Evolutionary conservation across 1,140 invertebrate species (phyloP).

Genomic region (Trichonephila clavipes): DNA sequence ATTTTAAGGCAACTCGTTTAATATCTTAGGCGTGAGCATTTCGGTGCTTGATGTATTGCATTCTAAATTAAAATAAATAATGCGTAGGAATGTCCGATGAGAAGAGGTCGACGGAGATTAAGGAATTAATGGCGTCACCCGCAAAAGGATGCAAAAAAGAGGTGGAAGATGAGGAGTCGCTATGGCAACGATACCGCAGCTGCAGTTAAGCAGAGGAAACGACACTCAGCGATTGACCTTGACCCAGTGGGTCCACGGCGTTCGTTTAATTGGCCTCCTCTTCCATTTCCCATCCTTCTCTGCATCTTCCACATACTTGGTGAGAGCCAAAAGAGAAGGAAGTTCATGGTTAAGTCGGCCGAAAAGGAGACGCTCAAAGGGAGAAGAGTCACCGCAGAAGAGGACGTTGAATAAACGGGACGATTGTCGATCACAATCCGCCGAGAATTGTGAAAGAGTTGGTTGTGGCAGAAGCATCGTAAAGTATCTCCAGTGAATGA

Average conservation of each 20-base stretch:
- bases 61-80: constrained; percentile 40
- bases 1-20: neutral
- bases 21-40: neutral
- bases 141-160: constrained; percentile 55
- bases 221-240: constrained; percentile 69
- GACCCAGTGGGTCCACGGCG: constrained; percentile 64
- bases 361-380: neutral
- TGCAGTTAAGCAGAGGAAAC: constrained; percentile 63
- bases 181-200: constrained; percentile 65
- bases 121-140: constrained; percentile 56
- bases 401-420: neutral
- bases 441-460: neutral
- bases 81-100: constrained; percentile 19
- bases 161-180: constrained; percentile 43
- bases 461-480: neutral
- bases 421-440: constrained; percentile 3
- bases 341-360: neutral
- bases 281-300: neutral
- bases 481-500: neutral
- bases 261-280: constrained; percentile 53
- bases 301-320: constrained; percentile 18
- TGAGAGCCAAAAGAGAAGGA: neutral
- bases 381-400: neutral
- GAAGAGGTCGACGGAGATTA: constrained; percentile 30
- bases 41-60: constrained; percentile 15